Base-by-base conservation (phyloP, 2,888 invertebrate species). In the Cheilosia variabilis region DNA sequence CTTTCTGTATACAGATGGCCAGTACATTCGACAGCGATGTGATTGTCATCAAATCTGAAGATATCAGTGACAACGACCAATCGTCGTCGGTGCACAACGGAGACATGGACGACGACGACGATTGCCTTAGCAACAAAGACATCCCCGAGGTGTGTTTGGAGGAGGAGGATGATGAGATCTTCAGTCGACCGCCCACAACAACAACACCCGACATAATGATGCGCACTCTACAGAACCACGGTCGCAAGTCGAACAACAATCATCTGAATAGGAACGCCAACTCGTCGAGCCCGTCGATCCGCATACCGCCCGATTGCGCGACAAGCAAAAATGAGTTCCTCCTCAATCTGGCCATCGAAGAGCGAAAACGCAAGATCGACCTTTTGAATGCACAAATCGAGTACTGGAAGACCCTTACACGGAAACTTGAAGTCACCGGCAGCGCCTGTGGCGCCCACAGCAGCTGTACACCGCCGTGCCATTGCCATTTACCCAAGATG, bases 41-140 rank as follows among this genome's bases (percentile, higher is more conserved):
- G 37, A 91, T 92, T 66, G 89, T 92, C 58, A 92, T 92, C 60
- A 92, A 92, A 88, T 92, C 92, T 22, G 92, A 92, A 88, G 92
- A 92, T 41, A 90, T 92, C 4, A 92, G 92, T 88, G 92, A 92
- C 79, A 92, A 92, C 79, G 92, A 92, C 41, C 92, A 92, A 75
- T 90, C 90, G 6, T 91, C 88, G 53, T 80, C 87, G 27, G 52
- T 81, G 57, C 87, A 90, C 68, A 90, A 91, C 10, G 90, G 90
- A 13, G 88, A 88, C 9, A 86, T 87, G 82, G 90, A 89, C 37
- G 91, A 91, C 31, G 89, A 89, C 58, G 91, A 91, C 68, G 92
- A 92, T 83, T 91, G 91, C 45, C 88, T 91, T 60, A 91, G 92
- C 63, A 90, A 90, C 37, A 92, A 92, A 83, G 92, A 90, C 81